Percentiles rank a stretch among this genome's conserved stretches.
Evolutionary conservation across 1,140 invertebrate species (phyloP).

Genomic region (Pygmarrhopalites habei): DNA sequence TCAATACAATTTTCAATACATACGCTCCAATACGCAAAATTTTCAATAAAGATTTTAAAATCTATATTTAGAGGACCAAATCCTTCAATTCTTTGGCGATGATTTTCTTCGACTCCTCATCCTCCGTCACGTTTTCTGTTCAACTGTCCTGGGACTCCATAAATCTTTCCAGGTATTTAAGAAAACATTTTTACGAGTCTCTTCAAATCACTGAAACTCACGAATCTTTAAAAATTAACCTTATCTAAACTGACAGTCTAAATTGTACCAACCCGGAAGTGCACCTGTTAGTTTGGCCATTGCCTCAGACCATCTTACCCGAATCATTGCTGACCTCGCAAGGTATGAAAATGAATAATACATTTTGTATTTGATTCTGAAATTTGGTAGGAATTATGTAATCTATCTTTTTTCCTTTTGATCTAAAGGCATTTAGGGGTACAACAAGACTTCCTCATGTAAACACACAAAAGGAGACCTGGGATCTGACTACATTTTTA

Average conservation of each 20-base stretch:
- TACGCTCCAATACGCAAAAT: no score
- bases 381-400: no score
- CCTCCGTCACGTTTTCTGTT: conserved; percentile 83
- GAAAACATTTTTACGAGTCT: no score
- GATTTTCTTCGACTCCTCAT: conserved; percentile 83
- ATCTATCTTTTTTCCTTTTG: no score
- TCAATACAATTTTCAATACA: no score
- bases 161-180: conserved; percentile 10
- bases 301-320: conserved; percentile 1
- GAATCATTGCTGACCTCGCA: not conserved
- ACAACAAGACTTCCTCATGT: conserved; percentile 7
- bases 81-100: conserved; percentile 84
- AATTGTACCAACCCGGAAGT: conserved; percentile 1
- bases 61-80: conserved; percentile 59
- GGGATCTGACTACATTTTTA: no score
- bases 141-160: conserved; percentile 1
- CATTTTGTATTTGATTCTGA: no score
- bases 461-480: not conserved
- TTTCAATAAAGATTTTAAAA: no score
- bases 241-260: no score
- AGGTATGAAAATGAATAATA: no score
- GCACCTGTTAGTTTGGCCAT: not conserved
- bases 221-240: no score
- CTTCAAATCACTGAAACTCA: no score
- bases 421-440: conserved; percentile 11